Conservation (phyloP, 2,888 invertebrate genomes). For the Agriopis leucophaearia region DNA sequence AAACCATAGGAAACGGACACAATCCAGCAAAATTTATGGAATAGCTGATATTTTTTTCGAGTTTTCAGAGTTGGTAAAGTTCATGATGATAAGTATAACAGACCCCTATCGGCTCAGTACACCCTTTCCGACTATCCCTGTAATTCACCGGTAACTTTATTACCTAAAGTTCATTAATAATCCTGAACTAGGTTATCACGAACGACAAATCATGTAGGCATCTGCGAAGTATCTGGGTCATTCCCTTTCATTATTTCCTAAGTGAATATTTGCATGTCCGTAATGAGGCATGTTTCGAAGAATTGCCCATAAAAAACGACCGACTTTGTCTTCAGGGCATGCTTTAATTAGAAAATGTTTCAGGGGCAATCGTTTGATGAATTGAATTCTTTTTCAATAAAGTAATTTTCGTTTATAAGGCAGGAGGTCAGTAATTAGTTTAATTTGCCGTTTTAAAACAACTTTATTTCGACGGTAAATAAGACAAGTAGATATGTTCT, state of each 20-base stretch:
- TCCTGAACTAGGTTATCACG: constrained; percentile 17
- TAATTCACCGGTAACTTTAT: too few relatives aligned
- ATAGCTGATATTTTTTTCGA: too few relatives aligned
- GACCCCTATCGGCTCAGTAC: too few relatives aligned
- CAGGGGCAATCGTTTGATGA: constrained; percentile 55
- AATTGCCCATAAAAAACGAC: constrained; percentile 70
- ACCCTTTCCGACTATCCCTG: too few relatives aligned
- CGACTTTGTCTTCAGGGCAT: constrained; percentile 64
- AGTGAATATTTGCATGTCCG: constrained; percentile 81
- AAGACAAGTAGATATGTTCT: too few relatives aligned
- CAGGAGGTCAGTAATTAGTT: constrained; percentile 27
- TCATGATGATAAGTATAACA: too few relatives aligned
- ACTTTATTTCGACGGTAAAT: too few relatives aligned
- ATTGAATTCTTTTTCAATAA: constrained; percentile 46
- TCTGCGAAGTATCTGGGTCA: constrained; percentile 61
- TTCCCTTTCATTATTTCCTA: constrained; percentile 63
- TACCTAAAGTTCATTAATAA: constrained; percentile 12
- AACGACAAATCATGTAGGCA: constrained; percentile 33
- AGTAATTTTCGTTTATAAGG: constrained; percentile 38
- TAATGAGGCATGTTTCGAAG: constrained; percentile 65
- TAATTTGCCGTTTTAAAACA: background rate
- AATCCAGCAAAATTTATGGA: too few relatives aligned
- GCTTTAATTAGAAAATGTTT: constrained; percentile 69
- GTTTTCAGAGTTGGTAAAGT: too few relatives aligned
- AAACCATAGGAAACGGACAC: too few relatives aligned